Evolutionary conservation across 2,888 invertebrate species (phyloP).

Genomic region (Spodoptera picta): DNA sequence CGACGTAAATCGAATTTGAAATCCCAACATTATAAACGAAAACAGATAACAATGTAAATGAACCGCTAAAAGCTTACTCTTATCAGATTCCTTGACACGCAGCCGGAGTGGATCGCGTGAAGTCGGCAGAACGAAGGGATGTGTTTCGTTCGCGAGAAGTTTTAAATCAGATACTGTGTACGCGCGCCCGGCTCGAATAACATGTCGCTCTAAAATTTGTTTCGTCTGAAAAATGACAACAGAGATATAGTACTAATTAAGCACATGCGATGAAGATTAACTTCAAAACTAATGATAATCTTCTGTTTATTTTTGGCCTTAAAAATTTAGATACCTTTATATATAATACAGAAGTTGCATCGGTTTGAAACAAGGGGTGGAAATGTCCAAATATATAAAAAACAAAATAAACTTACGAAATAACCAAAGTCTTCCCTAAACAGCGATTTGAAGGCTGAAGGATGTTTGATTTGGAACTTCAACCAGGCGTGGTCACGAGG

Average conservation of each 20-base stretch:
- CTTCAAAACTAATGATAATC: neutral
- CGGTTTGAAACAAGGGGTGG: too few species aligned
- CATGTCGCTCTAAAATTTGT: constrained; percentile 95
- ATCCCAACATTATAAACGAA: constrained; percentile 42
- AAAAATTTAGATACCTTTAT: too few species aligned
- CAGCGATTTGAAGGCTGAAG: constrained; percentile 95
- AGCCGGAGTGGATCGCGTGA: constrained; percentile 92
- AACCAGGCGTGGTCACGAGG: constrained; percentile 97
- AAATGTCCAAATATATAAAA: too few species aligned
- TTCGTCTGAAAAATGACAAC: constrained; percentile 89
- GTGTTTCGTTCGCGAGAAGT: constrained; percentile 91
- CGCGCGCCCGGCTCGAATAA: constrained; percentile 93
- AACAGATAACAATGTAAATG: constrained; percentile 62
- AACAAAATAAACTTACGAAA: constrained; percentile 88
- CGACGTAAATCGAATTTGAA: constrained; percentile 37
- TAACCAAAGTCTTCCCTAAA: constrained; percentile 94
- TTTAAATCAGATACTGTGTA: constrained; percentile 94
- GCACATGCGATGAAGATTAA: constrained; percentile 3
- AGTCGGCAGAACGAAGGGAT: constrained; percentile 91
- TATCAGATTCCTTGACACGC: constrained; percentile 92
- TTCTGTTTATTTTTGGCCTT: too few species aligned
- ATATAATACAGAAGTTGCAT: too few species aligned
- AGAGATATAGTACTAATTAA: constrained; percentile 22
- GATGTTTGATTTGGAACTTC: constrained; percentile 92
- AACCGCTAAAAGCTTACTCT: constrained; percentile 83